These are phyloP conservation scores for Polydrusus cervinus DNA, from an alignment of 2,888 invertebrate species.

Conservation along the genomic window DNA sequence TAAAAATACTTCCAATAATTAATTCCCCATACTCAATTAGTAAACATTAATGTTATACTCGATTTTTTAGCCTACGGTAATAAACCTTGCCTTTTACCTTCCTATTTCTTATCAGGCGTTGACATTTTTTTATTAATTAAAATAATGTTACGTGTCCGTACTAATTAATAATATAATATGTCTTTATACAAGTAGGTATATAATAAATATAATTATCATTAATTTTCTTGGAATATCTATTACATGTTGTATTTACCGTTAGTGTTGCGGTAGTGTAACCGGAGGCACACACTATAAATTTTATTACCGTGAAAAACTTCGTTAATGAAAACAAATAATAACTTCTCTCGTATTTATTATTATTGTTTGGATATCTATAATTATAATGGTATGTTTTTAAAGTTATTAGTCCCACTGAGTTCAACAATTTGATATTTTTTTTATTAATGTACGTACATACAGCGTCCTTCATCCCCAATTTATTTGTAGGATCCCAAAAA, in stretches of 20 bases:
- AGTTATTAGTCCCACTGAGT: no score
- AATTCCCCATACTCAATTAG: no score
- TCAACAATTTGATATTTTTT: no score
- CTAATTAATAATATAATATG: constrained; percentile 1
- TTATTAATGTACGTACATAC: no score
- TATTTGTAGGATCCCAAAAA: no score
- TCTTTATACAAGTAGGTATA: background rate
- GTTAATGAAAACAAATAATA: background rate
- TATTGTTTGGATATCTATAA: no score
- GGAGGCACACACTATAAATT: background rate
- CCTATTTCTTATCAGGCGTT: constrained; percentile 1
- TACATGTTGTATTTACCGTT: constrained; percentile 1
- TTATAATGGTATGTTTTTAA: no score
- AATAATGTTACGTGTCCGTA: constrained; percentile 9
- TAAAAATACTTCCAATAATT: background rate
- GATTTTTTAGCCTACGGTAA: background rate
- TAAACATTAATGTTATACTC: no score
- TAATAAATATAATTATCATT: constrained; percentile 22
- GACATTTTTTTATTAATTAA: background rate
- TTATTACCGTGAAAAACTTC: background rate
- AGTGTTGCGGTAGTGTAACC: constrained; percentile 1
- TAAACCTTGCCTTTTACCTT: constrained; percentile 4
- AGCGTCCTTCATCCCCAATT: no score
- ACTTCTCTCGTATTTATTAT: no score
- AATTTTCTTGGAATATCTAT: constrained; percentile 19